Base-by-base conservation (phyloP, 1,140 invertebrate species). In the Sycobia sp. region DNA sequence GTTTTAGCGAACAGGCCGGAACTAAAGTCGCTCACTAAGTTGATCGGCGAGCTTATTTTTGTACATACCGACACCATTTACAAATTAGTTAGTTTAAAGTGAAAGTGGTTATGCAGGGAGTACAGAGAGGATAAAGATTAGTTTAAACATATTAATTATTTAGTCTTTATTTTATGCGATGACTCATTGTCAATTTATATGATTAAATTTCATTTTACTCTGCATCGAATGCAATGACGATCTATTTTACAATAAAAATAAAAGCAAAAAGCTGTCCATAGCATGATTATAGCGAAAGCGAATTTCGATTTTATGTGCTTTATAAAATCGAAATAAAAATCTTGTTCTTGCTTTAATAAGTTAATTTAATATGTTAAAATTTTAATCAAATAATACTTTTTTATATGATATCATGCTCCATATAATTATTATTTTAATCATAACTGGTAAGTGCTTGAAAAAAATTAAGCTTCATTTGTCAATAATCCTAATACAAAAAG, bases 1-100 rank as follows among this genome's bases (percentile, higher is more conserved):
- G 91, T 92, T 86, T 92, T 93, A 85, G 86, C 91, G 85, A 92
- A 92, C 75, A 92, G 85, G 81, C 91, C 91, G 72, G 90, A 90
- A 80, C 91, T 90, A 83, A 93, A 89, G 85, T 93, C 91, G 80
- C 86, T 87, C 78, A 92, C 91, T 86, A 93, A 86, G 86, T 92
- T 92, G 84, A 93, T 93, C 74, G 92, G 91, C 71, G 92, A 93
- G 83, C 91, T 93, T 82, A 71, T 73, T 65, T 49, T 27, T 36
- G 23, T 34, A 57, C 23, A 51, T 36, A 50, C 22, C 73, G 71
- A 68, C 73, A 78, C 72, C 77, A 79, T 43, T 77, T 71, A 80
- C 69, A 80, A 65, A 81, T 72, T 73, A 68, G 73, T 80, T 79
- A 75, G 73, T 78, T 54, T 57, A 62, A 60, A 68, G 56, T 65